Conservation (phyloP, 2,888 invertebrate genomes). For the Arctia plantaginis region DNA sequence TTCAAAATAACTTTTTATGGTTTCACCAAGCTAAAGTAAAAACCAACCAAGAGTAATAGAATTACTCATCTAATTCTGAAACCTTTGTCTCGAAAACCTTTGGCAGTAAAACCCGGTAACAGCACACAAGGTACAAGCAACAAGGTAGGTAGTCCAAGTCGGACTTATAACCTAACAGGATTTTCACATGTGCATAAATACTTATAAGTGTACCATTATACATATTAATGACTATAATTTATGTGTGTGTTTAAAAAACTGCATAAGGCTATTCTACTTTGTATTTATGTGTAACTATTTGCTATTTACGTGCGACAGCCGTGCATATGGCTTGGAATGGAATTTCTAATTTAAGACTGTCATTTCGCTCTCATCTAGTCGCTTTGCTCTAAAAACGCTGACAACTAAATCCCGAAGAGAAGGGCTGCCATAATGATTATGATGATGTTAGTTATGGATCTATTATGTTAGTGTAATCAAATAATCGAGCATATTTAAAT, state of each 20-base stretch:
- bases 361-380: neutral
- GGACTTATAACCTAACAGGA: neutral
- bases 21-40: neutral
- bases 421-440: neutral
- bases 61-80: neutral
- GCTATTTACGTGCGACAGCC: neutral
- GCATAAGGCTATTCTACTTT: neutral
- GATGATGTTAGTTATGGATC: neutral
- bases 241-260: neutral
- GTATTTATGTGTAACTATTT: neutral
- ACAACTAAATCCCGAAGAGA: neutral
- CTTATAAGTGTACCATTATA: neutral
- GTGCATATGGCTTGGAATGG: neutral
- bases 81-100: neutral
- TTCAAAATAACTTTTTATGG: too few species aligned
- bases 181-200: neutral
- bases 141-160: too few species aligned
- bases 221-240: neutral
- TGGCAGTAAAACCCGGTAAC: neutral
- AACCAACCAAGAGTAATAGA: too few species aligned
- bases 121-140: too few species aligned
- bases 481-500: neutral
- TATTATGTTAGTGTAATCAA: neutral
- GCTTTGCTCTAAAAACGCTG: neutral
- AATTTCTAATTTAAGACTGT: neutral